These are phyloP conservation scores for Pomacea maculata DNA, from an alignment of 1,140 invertebrate genomes.

Conservation along the genomic window DNA sequence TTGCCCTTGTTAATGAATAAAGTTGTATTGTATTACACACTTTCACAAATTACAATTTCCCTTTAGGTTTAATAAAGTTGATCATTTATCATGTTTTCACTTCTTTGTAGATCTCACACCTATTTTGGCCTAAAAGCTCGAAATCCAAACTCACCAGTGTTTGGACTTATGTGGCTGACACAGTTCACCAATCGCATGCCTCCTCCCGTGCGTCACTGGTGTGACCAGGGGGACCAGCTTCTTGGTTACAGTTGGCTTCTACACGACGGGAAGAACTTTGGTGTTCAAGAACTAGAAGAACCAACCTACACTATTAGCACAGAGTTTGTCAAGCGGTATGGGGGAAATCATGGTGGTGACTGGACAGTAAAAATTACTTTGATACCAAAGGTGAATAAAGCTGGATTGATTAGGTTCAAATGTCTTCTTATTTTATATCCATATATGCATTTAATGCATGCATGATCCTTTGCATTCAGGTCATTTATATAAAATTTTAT, in stretches of 20 bases:
- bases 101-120: constrained; percentile 75
- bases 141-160: constrained; percentile 85
- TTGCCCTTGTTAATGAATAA: no score
- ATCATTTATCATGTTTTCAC: no score
- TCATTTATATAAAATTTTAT: no score
- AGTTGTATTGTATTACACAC: neutral
- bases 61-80: neutral
- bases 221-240: constrained; percentile 87
- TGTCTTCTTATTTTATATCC: no score
- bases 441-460: no score
- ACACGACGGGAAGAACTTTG: constrained; percentile 93
- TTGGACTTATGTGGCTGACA: constrained; percentile 96
- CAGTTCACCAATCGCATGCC: constrained; percentile 62
- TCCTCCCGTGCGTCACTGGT: constrained; percentile 82
- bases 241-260: constrained; percentile 85
- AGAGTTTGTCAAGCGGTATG: constrained; percentile 86
- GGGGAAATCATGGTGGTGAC: constrained; percentile 85
- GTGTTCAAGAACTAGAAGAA: constrained; percentile 89
- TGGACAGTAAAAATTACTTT: constrained; percentile 89
- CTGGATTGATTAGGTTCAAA: neutral
- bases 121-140: constrained; percentile 87
- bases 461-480: no score
- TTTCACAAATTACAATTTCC: neutral
- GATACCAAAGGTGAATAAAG: constrained; percentile 69
- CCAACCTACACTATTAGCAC: constrained; percentile 81